A percentile compares a stretch with the other conserved stretches of the same genome.
phyloP scores from a whole-genome alignment of 2,888 invertebrate genomes.

The Alviniconcha strummeri region DNA sequence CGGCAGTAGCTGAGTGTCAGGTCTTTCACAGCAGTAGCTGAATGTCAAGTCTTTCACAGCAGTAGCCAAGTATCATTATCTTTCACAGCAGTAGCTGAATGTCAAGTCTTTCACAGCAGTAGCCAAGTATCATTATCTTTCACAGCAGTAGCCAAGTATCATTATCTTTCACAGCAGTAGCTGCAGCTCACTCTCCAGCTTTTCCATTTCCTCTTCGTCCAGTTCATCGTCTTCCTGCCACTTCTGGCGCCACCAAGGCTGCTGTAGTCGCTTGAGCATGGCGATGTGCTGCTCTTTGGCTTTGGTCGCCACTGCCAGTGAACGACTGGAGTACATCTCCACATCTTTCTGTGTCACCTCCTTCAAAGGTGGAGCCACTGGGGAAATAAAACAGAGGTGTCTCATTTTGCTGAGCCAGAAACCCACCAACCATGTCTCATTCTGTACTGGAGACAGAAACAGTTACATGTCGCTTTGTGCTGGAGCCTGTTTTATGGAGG shows the following conservation, averaged over 20 bases:
- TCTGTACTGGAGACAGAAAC: no score
- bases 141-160: no score
- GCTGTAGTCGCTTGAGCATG: constrained; percentile 58
- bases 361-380: constrained; percentile 69
- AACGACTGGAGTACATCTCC: constrained; percentile 66
- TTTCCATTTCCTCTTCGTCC: constrained; percentile 46
- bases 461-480: no score
- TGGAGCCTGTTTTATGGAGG: no score
- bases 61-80: no score
- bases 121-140: no score
- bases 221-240: constrained; percentile 60
- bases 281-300: constrained; percentile 65
- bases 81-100: no score
- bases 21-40: no score
- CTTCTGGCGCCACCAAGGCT: constrained; percentile 72
- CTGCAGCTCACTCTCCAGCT: constrained; percentile 37
- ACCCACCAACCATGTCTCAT: no score
- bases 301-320: constrained; percentile 69
- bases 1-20: no score
- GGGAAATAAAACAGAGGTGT: constrained; percentile 25
- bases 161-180: constrained; percentile 14
- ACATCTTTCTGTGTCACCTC: constrained; percentile 64
- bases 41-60: no score
- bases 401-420: no score
- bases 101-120: not conserved